A percentile compares a stretch with the other conserved stretches of the same genome.
Evolutionary conservation across 2,888 invertebrate species (phyloP).

Genomic region (Monoplex corrugatus): DNA sequence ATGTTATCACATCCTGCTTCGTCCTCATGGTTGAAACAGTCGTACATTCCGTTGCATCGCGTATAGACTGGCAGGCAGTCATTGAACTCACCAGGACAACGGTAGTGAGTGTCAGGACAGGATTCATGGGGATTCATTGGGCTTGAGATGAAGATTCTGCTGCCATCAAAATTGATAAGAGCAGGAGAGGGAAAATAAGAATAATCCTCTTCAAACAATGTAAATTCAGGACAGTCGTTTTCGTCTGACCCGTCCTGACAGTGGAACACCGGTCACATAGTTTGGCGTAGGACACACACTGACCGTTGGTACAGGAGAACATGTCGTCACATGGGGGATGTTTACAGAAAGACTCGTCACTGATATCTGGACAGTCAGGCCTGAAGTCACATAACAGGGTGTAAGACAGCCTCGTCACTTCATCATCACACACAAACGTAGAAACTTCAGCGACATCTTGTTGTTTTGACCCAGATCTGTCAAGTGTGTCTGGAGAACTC

Average conservation of each 20-base stretch:
- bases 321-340: neutral
- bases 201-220: too few relatives aligned
- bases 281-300: neutral
- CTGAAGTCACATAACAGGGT: constrained; percentile 33
- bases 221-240: neutral
- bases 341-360: constrained; percentile 29
- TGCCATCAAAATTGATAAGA: too few relatives aligned
- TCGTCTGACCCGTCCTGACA: constrained; percentile 1
- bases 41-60: too few relatives aligned
- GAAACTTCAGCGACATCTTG: neutral
- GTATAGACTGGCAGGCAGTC: too few relatives aligned
- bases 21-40: too few relatives aligned
- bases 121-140: too few relatives aligned
- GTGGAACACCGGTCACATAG: neutral
- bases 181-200: too few relatives aligned
- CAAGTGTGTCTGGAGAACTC: neutral
- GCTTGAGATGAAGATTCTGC: too few relatives aligned
- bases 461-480: neutral
- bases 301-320: constrained; percentile 13
- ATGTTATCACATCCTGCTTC: too few relatives aligned
- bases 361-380: neutral
- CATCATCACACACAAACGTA: neutral
- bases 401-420: neutral
- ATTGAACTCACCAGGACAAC: too few relatives aligned
- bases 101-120: too few relatives aligned